Conservation (phyloP, 2,797 vertebrate species). For the Gallinago solitaria region DNA sequence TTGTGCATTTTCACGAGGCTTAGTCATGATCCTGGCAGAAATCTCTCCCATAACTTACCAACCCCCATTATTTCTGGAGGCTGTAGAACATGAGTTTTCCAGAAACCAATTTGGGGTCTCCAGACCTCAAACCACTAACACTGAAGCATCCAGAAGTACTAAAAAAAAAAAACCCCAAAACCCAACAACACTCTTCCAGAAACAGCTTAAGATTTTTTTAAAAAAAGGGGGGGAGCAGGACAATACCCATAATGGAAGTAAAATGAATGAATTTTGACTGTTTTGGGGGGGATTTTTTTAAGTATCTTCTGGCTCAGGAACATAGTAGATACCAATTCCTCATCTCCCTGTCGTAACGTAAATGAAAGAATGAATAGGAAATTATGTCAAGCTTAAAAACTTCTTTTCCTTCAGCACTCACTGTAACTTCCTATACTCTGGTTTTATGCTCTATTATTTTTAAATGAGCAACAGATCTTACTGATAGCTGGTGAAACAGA, state of each 20-base stretch:
- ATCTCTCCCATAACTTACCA: not conserved
- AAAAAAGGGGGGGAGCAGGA: not conserved
- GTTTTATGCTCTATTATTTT: conserved; percentile 8
- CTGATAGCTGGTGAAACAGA: not conserved
- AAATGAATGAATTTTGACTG: not conserved
- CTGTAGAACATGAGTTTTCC: not conserved
- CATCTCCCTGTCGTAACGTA: not conserved
- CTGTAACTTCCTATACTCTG: not conserved
- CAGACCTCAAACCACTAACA: not conserved
- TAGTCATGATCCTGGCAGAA: not conserved
- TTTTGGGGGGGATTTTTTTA: no score
- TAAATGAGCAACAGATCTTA: conserved; percentile 33
- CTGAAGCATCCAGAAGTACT: not conserved
- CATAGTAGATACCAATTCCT: not conserved
- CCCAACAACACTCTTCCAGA: not conserved
- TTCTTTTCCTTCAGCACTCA: not conserved
- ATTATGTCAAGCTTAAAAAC: conserved; percentile 33
- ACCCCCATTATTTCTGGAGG: not conserved
- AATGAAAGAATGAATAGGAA: conserved; percentile 11
- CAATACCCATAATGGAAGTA: not conserved
- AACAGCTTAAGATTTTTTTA: not conserved
- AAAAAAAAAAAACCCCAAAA: not conserved
- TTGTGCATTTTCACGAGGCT: not conserved
- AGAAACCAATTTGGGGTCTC: not conserved
- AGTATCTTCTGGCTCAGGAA: not conserved